Evolutionary conservation across 2,888 invertebrate genomes (phyloP).

Genomic region (Cepaea hortensis): DNA sequence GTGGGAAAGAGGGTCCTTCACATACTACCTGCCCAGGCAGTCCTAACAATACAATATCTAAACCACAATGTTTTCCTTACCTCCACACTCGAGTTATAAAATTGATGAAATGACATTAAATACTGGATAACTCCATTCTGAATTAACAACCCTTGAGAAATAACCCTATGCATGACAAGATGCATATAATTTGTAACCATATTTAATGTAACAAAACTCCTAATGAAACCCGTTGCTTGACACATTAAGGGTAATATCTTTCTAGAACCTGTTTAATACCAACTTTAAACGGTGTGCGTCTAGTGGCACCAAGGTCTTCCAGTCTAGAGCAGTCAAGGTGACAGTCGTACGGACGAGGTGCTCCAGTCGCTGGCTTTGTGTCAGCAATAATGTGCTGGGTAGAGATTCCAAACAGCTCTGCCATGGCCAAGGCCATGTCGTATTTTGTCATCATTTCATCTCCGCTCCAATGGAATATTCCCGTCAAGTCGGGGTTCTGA

Average conservation of each 20-base stretch:
- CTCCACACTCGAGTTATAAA: too few relatives aligned
- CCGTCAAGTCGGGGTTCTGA: slow-evolving; percentile 71
- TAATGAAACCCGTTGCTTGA: neutral
- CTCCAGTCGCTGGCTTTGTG: slow-evolving; percentile 68
- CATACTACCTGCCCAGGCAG: too few relatives aligned
- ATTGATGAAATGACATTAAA: too few relatives aligned
- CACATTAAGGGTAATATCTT: slow-evolving; percentile 41
- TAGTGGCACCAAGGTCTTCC: slow-evolving; percentile 71
- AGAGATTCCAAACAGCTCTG: slow-evolving; percentile 75
- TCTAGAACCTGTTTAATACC: slow-evolving; percentile 69
- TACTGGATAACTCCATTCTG: too few relatives aligned
- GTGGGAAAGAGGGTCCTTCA: too few relatives aligned
- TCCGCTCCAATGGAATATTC: slow-evolving; percentile 79
- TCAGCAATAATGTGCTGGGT: slow-evolving; percentile 74
- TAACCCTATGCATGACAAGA: neutral
- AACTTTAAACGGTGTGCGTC: slow-evolving; percentile 74
- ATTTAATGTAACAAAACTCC: neutral
- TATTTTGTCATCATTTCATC: slow-evolving; percentile 78
- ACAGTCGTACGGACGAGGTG: slow-evolving; percentile 76
- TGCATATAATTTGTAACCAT: too few relatives aligned
- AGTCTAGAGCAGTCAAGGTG: slow-evolving; percentile 73
- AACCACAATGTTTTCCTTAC: too few relatives aligned
- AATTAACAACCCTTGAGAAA: too few relatives aligned
- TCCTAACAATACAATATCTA: too few relatives aligned
- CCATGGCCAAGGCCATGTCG: slow-evolving; percentile 78